Conservation (phyloP, 2,797 vertebrate species). For the Simalia tracyae region DNA sequence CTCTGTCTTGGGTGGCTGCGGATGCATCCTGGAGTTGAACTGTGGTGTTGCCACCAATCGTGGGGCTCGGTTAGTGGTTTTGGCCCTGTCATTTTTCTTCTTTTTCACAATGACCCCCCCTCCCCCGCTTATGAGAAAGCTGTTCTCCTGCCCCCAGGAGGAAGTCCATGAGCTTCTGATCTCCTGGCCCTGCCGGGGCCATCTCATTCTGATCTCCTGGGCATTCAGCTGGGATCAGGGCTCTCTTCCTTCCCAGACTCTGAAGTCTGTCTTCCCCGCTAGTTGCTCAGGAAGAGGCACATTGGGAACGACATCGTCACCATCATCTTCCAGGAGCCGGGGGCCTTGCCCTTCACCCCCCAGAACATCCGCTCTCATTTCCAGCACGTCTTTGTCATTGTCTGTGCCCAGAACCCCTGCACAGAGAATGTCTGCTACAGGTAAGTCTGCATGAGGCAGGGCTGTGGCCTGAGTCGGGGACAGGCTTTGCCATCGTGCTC, state of each 20-base stretch:
- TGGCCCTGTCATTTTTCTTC: neutral
- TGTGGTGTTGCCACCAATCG: neutral
- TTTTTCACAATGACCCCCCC: neutral
- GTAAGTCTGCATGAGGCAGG: conserved; percentile 39
- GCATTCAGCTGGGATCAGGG: no score
- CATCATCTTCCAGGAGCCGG: conserved; percentile 95
- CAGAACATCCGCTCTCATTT: conserved; percentile 94
- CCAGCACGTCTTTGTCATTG: conserved; percentile 94
- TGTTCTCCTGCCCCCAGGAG: neutral
- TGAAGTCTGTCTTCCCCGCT: neutral
- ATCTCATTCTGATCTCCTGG: neutral
- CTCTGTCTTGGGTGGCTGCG: no score
- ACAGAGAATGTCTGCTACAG: conserved; percentile 89
- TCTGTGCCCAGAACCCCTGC: conserved; percentile 88
- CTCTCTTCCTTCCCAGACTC: neutral
- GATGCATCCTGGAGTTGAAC: no score
- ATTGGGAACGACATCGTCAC: conserved; percentile 98
- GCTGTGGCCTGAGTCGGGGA: neutral
- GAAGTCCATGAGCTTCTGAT: neutral
- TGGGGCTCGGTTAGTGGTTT: neutral
- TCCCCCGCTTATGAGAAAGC: neutral
- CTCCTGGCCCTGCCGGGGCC: neutral
- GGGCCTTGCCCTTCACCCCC: conserved; percentile 90
- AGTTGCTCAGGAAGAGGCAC: conserved; percentile 93
- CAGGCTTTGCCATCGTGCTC: neutral